Evolutionary conservation across 2,888 invertebrate genomes (phyloP), one percentile per base, ranked within the genome.

Genomic region (Oxystoma pomonae): DNA sequence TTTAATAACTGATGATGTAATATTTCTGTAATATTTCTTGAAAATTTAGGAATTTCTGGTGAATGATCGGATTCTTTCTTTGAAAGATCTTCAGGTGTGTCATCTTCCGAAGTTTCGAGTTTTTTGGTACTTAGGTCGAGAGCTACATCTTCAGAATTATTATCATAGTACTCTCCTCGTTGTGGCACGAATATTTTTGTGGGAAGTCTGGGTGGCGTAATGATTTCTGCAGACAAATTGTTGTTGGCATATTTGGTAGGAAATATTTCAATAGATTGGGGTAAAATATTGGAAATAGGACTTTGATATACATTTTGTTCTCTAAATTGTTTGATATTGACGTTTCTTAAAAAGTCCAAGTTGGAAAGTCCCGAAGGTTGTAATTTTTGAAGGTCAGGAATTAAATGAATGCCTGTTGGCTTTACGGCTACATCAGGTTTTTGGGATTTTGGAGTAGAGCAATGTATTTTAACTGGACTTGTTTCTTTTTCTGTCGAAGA

Each of bases 121-220:
- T 76, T 87, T 79, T 92, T 93, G 75, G 91, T 91, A 76, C 92
- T 92, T 67, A 94, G 84, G 81, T 94, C 94, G 56, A 94, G 82
- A 2, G 90, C 92, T 20, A 85, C 66, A 69, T 78, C 77, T 65
- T 78, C 74, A 0, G 79, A 76, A 67, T 77, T 72, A 19, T 77
- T 76, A 3, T 74, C 73, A 18, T 73, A 69, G 17, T 73, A 72
- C 9, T 74, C 73, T 20, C 72, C 72, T 12, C 63, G 58, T 53
- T 53, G 53, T 19, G 19, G 19, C n/a, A 17, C 17, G n/a, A 17
- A 16, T 16, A 3, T 16, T 53, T 53, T 53, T 53, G 7, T 53
- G 7, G 19, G 7, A 16, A 17, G 5, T 16, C 16, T 5, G 5
- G 53, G n/a, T n/a, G 53, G 53, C 5, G 53, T 53, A 7, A 53